phyloP scores from a whole-genome alignment of 2,888 invertebrate species.

The Drosophila greeni region DNA sequence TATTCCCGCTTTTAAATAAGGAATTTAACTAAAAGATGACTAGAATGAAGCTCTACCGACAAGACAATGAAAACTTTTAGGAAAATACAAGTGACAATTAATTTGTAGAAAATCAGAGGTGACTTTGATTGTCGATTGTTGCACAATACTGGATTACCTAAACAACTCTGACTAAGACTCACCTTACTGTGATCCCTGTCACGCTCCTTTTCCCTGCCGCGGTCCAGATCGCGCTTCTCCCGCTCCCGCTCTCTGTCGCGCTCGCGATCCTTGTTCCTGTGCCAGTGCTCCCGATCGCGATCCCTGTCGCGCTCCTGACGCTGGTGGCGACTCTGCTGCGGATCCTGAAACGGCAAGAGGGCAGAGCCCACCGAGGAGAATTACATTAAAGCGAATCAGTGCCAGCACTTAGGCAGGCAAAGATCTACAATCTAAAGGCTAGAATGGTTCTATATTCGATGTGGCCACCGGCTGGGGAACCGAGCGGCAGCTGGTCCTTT shows the following conservation, averaged over 20 bases:
- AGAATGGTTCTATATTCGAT: conserved; percentile 3
- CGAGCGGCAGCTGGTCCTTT: conserved; percentile 2
- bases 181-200: conserved; percentile 59
- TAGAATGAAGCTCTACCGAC: not conserved
- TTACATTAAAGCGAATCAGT: conserved; percentile 18
- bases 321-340: conserved; percentile 19
- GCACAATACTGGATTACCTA: too few relatives aligned
- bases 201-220: conserved; percentile 27
- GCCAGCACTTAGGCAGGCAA: not conserved
- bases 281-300: conserved; percentile 15
- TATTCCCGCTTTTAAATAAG: not conserved
- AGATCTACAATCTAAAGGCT: conserved; percentile 24
- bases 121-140: not conserved
- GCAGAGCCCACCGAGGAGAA: conserved; percentile 6
- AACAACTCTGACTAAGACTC: not conserved
- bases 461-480: conserved; percentile 20
- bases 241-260: conserved; percentile 19
- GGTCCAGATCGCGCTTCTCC: conserved; percentile 34
- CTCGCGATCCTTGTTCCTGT: conserved; percentile 37
- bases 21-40: not conserved
- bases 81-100: too few relatives aligned
- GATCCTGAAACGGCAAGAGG: conserved; percentile 21
- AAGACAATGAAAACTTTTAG: not conserved
- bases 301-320: conserved; percentile 39
- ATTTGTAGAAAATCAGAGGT: not conserved